These are phyloP conservation scores for Catagonus wagneri DNA, from an alignment of 2,113 vertebrate genomes.

Conservation along the genomic window DNA sequence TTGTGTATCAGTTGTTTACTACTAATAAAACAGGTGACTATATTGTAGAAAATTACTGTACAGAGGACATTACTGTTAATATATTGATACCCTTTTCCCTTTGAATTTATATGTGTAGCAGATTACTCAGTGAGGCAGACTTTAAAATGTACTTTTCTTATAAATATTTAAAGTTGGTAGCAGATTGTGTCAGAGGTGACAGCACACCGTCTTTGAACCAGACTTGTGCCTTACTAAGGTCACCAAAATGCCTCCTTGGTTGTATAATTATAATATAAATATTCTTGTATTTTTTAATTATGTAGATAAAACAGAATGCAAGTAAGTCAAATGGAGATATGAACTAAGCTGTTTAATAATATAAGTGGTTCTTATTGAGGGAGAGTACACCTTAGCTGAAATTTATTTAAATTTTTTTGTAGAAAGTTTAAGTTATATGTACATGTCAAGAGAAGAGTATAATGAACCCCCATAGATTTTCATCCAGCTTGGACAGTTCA, in stretches of 20 bases:
- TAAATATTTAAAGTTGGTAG: neutral
- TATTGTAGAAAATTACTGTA: neutral
- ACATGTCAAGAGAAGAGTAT: neutral
- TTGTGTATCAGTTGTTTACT: neutral
- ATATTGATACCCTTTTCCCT: neutral
- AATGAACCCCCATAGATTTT: neutral
- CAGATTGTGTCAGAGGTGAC: neutral
- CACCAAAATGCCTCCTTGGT: neutral
- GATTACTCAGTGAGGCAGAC: neutral
- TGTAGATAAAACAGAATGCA: neutral
- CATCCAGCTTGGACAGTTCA: neutral
- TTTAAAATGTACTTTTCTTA: neutral
- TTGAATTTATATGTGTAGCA: neutral
- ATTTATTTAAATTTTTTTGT: neutral
- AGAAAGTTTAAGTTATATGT: neutral
- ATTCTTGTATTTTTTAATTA: neutral
- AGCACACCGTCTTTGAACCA: neutral
- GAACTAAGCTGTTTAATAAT: constrained; percentile 1
- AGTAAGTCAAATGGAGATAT: neutral
- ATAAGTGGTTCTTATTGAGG: neutral
- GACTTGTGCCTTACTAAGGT: neutral
- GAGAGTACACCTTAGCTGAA: neutral
- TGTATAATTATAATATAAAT: neutral
- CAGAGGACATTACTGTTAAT: neutral
- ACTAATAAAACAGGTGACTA: neutral